Evolutionary conservation across 2,888 invertebrate species (phyloP), one percentile per base, ranked within the genome.

Genomic region (Dorcus hopei): DNA sequence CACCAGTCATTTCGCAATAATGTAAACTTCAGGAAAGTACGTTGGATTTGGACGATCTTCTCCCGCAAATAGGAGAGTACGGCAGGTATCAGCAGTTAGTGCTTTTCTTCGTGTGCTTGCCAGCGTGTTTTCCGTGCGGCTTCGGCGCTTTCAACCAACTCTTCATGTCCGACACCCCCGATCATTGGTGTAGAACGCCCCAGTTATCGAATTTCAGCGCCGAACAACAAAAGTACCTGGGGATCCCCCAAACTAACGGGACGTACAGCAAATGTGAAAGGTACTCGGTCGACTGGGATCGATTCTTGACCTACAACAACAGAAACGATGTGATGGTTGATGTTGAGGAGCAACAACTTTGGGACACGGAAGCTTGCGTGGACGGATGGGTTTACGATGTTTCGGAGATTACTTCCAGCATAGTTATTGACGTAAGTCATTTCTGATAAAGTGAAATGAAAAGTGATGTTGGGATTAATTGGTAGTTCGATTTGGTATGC

Each of bases 71-170:
- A 61, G 95, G 95, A 2, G 94, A 95, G 76, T 94, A 94, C 75
- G 95, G 95, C 49, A 83, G 84, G 41, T 95, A 95, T 77, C 95
- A 96, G 76, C 93, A 91, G 76, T 80, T 90, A 53, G 80, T 94
- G 61, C 81, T 93, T 19, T 93, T 93, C 87, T 82, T 95, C 53
- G 89, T 96, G 58, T 93, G 95, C 71, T 80, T 95, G 61, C 92
- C 95, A 11, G 93, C 95, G 3, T 93, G 94, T 72, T 85, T 95
- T 68, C 93, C 95, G 0, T 93, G 94, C 71, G 94, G 93, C 38
- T 95, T 93, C 79, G 91, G 93, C 77, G 94, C 94, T 3, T 94
- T 95, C 79, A 95, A 93, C 80, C 95, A 95, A 79, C 83, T 95
- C 40, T 95, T 96, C 79, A 93, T 95, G 91, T 87, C 93, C 3